A percentile compares a stretch with the other conserved stretches of the same genome.
Conservation (phyloP, 2,797 vertebrate species). For the Schizopygopsis malacanthus region DNA sequence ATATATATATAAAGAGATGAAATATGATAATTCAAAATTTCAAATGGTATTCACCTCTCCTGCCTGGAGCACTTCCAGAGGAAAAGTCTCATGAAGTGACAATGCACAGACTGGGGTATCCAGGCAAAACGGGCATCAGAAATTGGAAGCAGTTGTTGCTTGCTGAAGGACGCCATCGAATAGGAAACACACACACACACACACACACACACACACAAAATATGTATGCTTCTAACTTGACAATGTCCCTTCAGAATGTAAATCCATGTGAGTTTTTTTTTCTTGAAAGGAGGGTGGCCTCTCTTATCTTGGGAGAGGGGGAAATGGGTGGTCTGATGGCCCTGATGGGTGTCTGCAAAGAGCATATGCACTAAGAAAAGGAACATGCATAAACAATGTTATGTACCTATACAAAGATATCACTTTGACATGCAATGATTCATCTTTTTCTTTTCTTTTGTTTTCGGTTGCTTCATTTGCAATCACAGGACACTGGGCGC, state of each 20-base stretch:
- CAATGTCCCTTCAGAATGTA: conserved; percentile 72
- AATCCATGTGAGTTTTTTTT: conserved; percentile 66
- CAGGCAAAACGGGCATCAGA: conserved; percentile 68
- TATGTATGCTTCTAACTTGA: conserved; percentile 67
- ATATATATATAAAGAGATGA: conserved; percentile 52
- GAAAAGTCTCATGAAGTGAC: conserved; percentile 77
- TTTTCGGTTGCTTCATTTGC: conserved; percentile 70
- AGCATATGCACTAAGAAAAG: conserved; percentile 84
- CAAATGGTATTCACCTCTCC: conserved; percentile 79
- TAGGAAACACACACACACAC: conserved; percentile 45
- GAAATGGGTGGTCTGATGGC: conserved; percentile 67
- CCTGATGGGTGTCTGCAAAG: conserved; percentile 77
- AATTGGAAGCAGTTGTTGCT: conserved; percentile 65
- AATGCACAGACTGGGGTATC: conserved; percentile 73
- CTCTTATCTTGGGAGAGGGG: conserved; percentile 66
- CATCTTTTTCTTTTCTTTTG: conserved; percentile 64
- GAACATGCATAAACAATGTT: conserved; percentile 77
- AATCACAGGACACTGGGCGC: conserved; percentile 62
- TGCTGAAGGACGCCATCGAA: conserved; percentile 63
- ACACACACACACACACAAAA: not conserved
- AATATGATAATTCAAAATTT: conserved; percentile 80
- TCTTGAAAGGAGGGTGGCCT: conserved; percentile 55
- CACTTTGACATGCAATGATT: conserved; percentile 80
- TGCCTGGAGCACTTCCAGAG: conserved; percentile 77
- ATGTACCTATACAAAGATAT: conserved; percentile 84